Conservation (phyloP, 2,888 invertebrate genomes). For the Ophioninae sp. region DNA sequence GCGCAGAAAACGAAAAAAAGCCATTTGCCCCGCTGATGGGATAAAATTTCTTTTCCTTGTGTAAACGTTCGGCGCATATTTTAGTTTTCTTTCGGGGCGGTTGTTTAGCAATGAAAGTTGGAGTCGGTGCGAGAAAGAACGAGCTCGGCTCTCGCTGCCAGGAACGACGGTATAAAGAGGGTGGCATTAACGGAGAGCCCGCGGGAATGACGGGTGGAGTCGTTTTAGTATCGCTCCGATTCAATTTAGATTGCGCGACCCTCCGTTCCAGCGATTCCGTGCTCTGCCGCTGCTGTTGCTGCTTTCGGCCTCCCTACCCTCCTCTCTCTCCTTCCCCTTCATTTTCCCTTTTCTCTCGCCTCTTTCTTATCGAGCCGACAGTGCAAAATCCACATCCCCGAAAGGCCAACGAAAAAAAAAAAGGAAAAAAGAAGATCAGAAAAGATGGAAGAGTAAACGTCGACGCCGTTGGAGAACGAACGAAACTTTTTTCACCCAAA, state of each 20-base stretch:
- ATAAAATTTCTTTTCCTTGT: conserved; percentile 45
- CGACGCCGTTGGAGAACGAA: conserved; percentile 13
- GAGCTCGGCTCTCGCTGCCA: conserved; percentile 2
- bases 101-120: conserved; percentile 20
- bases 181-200: conserved; percentile 56
- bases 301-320: conserved; percentile 27
- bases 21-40: conserved; percentile 16
- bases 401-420: conserved; percentile 19
- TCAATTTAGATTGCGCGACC: conserved; percentile 67
- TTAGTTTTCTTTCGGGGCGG: conserved; percentile 26
- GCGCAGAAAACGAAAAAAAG: conserved; percentile 5
- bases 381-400: conserved; percentile 35
- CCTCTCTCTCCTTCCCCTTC: background rate
- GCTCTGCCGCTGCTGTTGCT: conserved; percentile 18
- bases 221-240: conserved; percentile 65
- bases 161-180: conserved; percentile 28
- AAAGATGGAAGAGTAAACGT: background rate
- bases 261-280: conserved; percentile 55
- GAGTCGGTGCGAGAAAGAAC: conserved; percentile 7
- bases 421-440: background rate
- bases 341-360: conserved; percentile 17
- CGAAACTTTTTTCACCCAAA: background rate
- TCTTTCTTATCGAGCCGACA: conserved; percentile 49
- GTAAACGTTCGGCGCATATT: conserved; percentile 42
- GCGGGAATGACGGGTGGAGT: conserved; percentile 57